Percentiles rank a stretch among this genome's conserved stretches.
phyloP scores from a whole-genome alignment of 2,797 vertebrate genomes.

The Phataginus tricuspis region DNA sequence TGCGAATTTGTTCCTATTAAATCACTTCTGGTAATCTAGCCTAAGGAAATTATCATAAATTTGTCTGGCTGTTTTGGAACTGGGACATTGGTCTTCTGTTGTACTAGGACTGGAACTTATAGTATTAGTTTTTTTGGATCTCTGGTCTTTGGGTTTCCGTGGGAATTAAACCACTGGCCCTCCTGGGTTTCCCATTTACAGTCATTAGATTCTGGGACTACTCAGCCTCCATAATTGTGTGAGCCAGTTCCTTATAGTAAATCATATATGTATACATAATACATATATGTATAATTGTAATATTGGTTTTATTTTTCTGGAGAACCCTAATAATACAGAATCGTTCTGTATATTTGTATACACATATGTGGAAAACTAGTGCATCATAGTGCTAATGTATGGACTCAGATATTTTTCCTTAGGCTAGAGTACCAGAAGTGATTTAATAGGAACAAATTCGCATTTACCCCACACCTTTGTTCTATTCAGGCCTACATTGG shows the following conservation, averaged over 20 bases:
- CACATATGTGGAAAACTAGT: not conserved
- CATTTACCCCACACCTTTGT: not conserved
- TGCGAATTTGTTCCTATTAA: not conserved
- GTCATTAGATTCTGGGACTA: not conserved
- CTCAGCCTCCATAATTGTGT: not conserved
- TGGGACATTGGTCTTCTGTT: not conserved
- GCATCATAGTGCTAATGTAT: not conserved
- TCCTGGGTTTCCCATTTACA: not conserved
- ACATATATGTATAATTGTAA: not conserved
- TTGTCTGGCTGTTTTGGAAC: not conserved
- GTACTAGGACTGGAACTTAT: not conserved
- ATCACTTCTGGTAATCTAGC: too few relatives aligned
- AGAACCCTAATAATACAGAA: not conserved
- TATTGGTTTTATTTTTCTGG: not conserved
- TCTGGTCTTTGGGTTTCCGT: not conserved
- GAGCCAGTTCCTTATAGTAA: not conserved
- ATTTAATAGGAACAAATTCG: not conserved
- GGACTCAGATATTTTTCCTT: not conserved
- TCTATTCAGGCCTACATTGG: not conserved
- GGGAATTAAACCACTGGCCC: not conserved
- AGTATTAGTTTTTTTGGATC: not conserved
- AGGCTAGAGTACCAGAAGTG: too few relatives aligned
- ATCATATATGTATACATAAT: not conserved
- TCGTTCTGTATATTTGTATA: not conserved
- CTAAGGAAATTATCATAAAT: not conserved